These are phyloP conservation scores for Indicator indicator DNA, from an alignment of 2,113 vertebrate species.

Conservation along the genomic window DNA sequence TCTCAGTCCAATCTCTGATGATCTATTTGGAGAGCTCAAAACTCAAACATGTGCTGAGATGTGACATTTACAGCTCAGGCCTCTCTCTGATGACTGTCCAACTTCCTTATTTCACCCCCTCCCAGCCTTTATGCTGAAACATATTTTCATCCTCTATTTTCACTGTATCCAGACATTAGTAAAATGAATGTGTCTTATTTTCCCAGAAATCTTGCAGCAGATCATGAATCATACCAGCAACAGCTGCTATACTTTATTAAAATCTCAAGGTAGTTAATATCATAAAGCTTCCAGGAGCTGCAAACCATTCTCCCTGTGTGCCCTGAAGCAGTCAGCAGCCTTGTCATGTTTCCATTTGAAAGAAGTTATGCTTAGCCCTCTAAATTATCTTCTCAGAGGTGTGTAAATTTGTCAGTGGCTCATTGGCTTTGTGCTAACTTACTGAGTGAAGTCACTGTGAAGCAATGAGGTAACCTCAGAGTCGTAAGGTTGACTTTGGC, in stretches of 20 bases:
- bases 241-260: slow-evolving; percentile 43
- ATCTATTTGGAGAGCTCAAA: slow-evolving; percentile 13
- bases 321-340: neutral
- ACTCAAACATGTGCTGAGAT: neutral
- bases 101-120: neutral
- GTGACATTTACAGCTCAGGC: slow-evolving; percentile 10
- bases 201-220: slow-evolving; percentile 29
- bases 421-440: neutral
- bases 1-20: neutral
- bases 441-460: neutral
- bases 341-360: neutral
- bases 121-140: neutral
- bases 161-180: slow-evolving; percentile 19
- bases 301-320: neutral
- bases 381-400: neutral
- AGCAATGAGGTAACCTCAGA: neutral
- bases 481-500: neutral
- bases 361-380: neutral
- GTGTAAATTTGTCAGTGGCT: neutral
- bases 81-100: slow-evolving; percentile 27
- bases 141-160: slow-evolving; percentile 45
- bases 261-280: slow-evolving; percentile 36
- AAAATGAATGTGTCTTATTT: slow-evolving; percentile 24
- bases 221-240: slow-evolving; percentile 16
- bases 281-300: slow-evolving; percentile 33